Evolutionary conservation across 1,140 invertebrate species (phyloP), one percentile per base, ranked within the genome.

Genomic region (Cydia fagiglandana): DNA sequence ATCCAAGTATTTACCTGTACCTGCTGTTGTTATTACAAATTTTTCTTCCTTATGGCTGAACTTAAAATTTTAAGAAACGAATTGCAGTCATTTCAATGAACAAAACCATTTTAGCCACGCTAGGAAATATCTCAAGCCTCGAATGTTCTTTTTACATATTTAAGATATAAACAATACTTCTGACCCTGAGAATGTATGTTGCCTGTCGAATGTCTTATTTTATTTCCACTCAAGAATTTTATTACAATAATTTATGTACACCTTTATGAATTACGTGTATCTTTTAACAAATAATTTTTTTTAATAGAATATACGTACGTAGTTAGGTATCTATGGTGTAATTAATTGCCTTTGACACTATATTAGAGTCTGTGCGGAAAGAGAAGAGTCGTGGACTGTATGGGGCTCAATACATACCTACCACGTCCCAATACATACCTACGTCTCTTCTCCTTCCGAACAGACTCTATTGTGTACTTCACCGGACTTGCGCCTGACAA

Each of bases 131-230:
- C 20, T 61, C 20, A n/a, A 61, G 56, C 20, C 56, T 61, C 56
- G 9, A 61, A 61, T 24, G 56, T 61, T 24, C 56, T 61, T 61
- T 24, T 61, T 61, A 12, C 17, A 5, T 61, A 61, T 24, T 10
- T 24, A 61, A 10, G 20, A 4, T 24, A 20, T 20, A 24, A 61
- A 61, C 56, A 61, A 61, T 24, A 61, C 7, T 24, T 61, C 1
- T 56, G 53, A 56, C 53, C 53, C 5, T 56, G 53, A 56, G 7
- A 17, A 17, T 56, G n/a, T 17, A 56, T 20, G 53, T 56, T 2
- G n/a, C 53, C 7, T 56, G 53, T 56, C 53, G 53, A 56, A 56
- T 56, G 5, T 56, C 15, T 56, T 56, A 56, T 56, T n/a, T 56
- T 56, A 56, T 56, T n/a, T 7, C 15, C 12, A 56, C 53, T 17